phyloP scores from a whole-genome alignment of 2,113 vertebrate genomes.

The Himantopus leucocephalus region DNA sequence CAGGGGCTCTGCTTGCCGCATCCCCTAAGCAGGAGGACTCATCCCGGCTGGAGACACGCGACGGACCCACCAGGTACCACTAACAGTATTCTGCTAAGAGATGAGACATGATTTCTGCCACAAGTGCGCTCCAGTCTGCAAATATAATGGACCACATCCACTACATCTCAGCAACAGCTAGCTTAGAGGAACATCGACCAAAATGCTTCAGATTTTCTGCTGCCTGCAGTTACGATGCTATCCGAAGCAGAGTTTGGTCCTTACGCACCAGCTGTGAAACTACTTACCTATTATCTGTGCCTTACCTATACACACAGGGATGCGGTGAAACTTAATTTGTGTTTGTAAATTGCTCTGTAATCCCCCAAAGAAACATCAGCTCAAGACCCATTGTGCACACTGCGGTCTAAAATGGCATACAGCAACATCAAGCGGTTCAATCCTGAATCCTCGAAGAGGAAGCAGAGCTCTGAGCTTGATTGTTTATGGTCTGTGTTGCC shows the following conservation, averaged over 20 bases:
- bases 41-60: neutral
- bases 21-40: neutral
- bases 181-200: neutral
- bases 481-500: neutral
- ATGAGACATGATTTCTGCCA: neutral
- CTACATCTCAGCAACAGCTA: neutral
- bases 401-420: neutral
- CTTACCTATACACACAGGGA: neutral
- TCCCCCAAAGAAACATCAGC: neutral
- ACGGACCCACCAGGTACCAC: neutral
- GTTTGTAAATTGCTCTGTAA: neutral
- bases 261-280: rapidly evolving
- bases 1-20: neutral
- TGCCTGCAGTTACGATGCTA: neutral
- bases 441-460: neutral
- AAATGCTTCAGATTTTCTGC: neutral
- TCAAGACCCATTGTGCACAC: neutral
- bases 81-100: neutral
- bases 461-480: neutral
- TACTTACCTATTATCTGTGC: neutral
- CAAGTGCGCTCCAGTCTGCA: neutral
- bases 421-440: neutral
- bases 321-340: neutral
- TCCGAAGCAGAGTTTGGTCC: neutral
- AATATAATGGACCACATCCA: neutral